Conservation (phyloP, 2,888 invertebrate genomes). For the Dolichomitus sp. region DNA sequence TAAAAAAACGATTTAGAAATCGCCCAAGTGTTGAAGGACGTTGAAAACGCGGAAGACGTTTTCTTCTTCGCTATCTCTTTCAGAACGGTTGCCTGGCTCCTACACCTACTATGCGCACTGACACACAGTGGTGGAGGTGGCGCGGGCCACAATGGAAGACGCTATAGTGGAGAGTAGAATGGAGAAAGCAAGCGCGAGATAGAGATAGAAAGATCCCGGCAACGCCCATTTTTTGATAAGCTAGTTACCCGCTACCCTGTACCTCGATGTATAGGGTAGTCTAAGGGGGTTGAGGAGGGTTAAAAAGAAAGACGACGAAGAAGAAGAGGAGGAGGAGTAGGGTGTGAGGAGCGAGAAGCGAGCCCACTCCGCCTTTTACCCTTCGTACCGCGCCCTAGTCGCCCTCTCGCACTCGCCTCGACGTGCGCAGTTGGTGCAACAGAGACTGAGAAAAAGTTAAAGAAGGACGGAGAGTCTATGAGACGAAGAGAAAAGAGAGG, state of each 20-base stretch:
- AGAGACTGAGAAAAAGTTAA: slow-evolving; percentile 50
- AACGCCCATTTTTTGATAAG: slow-evolving; percentile 87
- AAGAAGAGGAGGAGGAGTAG: slow-evolving; percentile 67
- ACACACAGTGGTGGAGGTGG: slow-evolving; percentile 77
- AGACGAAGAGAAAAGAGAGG: slow-evolving; percentile 37
- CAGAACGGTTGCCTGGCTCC: slow-evolving; percentile 46
- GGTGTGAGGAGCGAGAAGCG: slow-evolving; percentile 60
- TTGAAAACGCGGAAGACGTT: slow-evolving; percentile 39
- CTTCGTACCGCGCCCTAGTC: slow-evolving; percentile 61
- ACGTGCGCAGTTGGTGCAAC: slow-evolving; percentile 68
- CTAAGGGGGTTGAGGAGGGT: slow-evolving; percentile 49
- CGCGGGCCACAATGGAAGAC: slow-evolving; percentile 81
- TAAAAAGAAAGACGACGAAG: slow-evolving; percentile 64
- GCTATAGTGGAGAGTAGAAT: slow-evolving; percentile 63
- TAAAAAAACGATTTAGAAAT: slow-evolving; percentile 11
- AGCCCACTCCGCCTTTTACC: slow-evolving; percentile 44
- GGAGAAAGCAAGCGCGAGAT: slow-evolving; percentile 71
- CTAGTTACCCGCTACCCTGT: slow-evolving; percentile 85
- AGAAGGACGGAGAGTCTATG: slow-evolving; percentile 22
- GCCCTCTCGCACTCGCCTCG: slow-evolving; percentile 63
- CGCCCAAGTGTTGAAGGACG: slow-evolving; percentile 32
- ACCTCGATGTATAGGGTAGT: slow-evolving; percentile 73
- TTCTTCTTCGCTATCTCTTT: slow-evolving; percentile 35
- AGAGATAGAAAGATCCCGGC: slow-evolving; percentile 82
- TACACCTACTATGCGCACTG: slow-evolving; percentile 36